Evolutionary conservation across 1,140 invertebrate genomes (phyloP), one percentile per base, ranked within the genome.

Genomic region (Lasioglossum albipes): DNA sequence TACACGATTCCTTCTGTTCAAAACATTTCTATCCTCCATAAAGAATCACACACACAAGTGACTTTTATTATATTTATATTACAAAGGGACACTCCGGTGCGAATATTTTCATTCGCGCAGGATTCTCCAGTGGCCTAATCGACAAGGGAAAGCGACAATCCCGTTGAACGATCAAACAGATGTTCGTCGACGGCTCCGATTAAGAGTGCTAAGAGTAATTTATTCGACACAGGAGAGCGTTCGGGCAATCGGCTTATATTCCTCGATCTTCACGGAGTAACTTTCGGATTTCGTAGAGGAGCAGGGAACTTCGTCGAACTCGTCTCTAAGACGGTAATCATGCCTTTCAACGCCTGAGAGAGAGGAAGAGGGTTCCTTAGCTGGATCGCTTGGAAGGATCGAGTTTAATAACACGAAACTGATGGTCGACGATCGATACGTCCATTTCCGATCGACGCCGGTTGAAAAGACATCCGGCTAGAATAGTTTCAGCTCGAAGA

Each of bases 391-490:
- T 52, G 45, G 45, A 64, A 78, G 16, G 45, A 16, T 42, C 59
- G n/a, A 36, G 16, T 78, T 78, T 78, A 78, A 78, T 72, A 78
- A 78, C 75, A 61, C 75, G 61, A 62, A 67, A 18, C 62, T 7
- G 64, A 75, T 22, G 36, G 22, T 6, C 16, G 7, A 20, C 70
- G 52, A 79, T 74, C 71, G 77, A 79, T 79, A 74, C 70, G 71
- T 75, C 77, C 77, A 75, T 75, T 79, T 74, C 77, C 77, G 70
- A 75, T 71, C 68, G n/a, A 54, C 31, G 54, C 16, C 45, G 54
- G 7, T 27, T 71, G 59, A 64, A 62, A 71, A 72, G 68, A 78
- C 49, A 42, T 71, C 68, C 57, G 57, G 57, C 59, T 6, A 45
- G 64, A 54, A 78, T 64, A 78, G 59, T 72, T 78, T 72, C 68